Percentiles rank a stretch among this genome's conserved stretches.
These are phyloP conservation scores for Austrolebias charrua DNA, from an alignment of 2,797 vertebrate species.

Conservation along the genomic window DNA sequence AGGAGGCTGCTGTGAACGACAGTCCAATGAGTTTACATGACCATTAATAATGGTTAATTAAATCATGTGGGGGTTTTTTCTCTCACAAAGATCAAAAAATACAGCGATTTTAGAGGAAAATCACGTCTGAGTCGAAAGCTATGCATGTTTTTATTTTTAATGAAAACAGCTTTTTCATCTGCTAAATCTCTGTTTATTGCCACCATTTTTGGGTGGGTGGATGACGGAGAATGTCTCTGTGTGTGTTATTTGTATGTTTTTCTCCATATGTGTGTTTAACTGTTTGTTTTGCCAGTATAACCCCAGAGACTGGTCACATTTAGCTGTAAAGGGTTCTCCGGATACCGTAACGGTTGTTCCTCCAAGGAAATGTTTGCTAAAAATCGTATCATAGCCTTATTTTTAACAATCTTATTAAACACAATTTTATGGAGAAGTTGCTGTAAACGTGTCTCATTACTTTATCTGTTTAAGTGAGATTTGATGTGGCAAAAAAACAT, in stretches of 20 bases:
- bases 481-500: background rate
- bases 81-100: slow-evolving; percentile 20
- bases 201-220: slow-evolving; percentile 69
- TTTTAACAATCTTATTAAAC: slow-evolving; percentile 83
- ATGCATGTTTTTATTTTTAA: slow-evolving; percentile 78
- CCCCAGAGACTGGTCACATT: slow-evolving; percentile 39
- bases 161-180: slow-evolving; percentile 61
- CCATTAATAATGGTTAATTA: slow-evolving; percentile 67
- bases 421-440: slow-evolving; percentile 72
- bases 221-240: slow-evolving; percentile 39
- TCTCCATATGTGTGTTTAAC: slow-evolving; percentile 29
- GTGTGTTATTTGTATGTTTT: slow-evolving; percentile 35
- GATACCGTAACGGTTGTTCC: slow-evolving; percentile 49
- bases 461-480: background rate
- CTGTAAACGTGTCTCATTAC: slow-evolving; percentile 33
- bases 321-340: slow-evolving; percentile 31
- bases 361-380: slow-evolving; percentile 71
- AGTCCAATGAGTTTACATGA: slow-evolving; percentile 69
- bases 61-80: slow-evolving; percentile 43
- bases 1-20: slow-evolving; percentile 58
- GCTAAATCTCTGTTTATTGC: slow-evolving; percentile 65
- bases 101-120: slow-evolving; percentile 28
- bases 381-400: slow-evolving; percentile 79
- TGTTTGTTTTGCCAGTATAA: slow-evolving; percentile 42
- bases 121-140: slow-evolving; percentile 73